Conservation (phyloP, 2,113 vertebrate species). For the Circaetus cinerascens region DNA sequence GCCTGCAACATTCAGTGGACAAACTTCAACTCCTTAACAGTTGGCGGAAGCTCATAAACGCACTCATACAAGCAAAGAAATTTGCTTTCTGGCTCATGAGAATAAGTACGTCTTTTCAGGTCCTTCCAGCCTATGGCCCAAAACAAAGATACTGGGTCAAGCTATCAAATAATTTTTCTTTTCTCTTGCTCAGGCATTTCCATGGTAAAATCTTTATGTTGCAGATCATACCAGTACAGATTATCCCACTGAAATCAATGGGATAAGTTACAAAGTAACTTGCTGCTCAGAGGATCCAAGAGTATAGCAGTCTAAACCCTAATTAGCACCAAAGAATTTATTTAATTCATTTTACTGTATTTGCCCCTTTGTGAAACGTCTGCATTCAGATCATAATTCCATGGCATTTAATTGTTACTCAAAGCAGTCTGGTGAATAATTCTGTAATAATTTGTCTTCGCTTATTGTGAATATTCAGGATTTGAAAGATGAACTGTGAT, state of each 20-base stretch:
- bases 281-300: not conserved
- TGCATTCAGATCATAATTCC: not conserved
- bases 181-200: not conserved
- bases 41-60: not conserved
- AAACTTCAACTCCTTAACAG: not conserved
- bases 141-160: not conserved
- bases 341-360: not conserved
- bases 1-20: not conserved
- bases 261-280: not conserved
- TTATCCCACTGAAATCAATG: not conserved
- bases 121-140: not conserved
- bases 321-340: not conserved
- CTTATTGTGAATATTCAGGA: constrained; percentile 40
- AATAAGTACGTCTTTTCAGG: not conserved
- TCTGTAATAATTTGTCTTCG: constrained; percentile 21
- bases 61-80: not conserved
- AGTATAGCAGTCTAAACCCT: not conserved
- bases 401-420: not conserved
- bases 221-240: not conserved
- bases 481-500: not conserved
- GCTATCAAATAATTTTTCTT: not conserved
- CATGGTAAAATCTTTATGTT: not conserved
- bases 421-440: constrained; percentile 40
- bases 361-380: not conserved
- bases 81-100: not conserved